These are phyloP conservation scores for Cheilinus undulatus DNA, from an alignment of 2,113 vertebrate species.

Conservation along the genomic window DNA sequence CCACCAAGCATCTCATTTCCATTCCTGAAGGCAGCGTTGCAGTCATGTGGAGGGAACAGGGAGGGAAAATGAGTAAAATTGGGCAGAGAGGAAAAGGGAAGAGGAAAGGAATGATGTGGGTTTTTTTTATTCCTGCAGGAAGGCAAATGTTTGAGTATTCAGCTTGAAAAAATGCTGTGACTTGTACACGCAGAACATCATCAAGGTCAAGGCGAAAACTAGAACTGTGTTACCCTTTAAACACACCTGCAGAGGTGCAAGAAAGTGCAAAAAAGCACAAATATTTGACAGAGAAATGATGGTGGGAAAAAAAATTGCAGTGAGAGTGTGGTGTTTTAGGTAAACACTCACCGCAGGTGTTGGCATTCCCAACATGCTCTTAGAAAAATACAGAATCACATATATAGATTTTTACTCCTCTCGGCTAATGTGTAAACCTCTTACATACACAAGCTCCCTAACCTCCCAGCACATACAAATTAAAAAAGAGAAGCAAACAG, in stretches of 20 bases:
- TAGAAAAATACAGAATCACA: neutral
- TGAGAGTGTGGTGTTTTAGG: constrained; percentile 18
- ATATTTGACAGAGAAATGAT: constrained; percentile 39
- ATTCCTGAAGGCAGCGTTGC: constrained; percentile 64
- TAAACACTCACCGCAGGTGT: constrained; percentile 38
- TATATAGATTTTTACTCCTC: neutral
- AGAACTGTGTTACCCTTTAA: constrained; percentile 25
- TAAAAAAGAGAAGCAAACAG: constrained; percentile 35
- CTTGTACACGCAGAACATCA: constrained; percentile 26
- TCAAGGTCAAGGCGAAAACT: constrained; percentile 58
- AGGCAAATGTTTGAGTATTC: constrained; percentile 32
- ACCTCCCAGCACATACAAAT: constrained; percentile 28
- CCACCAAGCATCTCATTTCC: constrained; percentile 77
- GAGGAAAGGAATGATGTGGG: constrained; percentile 13
- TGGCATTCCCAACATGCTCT: constrained; percentile 17
- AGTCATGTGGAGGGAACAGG: constrained; percentile 51
- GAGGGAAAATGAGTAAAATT: constrained; percentile 9
- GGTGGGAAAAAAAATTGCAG: constrained; percentile 32
- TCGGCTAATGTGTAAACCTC: constrained; percentile 15
- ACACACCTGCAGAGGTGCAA: constrained; percentile 17
- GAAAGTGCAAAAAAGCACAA: constrained; percentile 11
- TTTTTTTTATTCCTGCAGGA: constrained; percentile 43
- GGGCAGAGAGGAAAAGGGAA: constrained; percentile 7
- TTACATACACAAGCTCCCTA: constrained; percentile 15
- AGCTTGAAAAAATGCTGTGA: constrained; percentile 44